phyloP scores from a whole-genome alignment of 1,140 invertebrate genomes.

The Nixonia krombeini region DNA sequence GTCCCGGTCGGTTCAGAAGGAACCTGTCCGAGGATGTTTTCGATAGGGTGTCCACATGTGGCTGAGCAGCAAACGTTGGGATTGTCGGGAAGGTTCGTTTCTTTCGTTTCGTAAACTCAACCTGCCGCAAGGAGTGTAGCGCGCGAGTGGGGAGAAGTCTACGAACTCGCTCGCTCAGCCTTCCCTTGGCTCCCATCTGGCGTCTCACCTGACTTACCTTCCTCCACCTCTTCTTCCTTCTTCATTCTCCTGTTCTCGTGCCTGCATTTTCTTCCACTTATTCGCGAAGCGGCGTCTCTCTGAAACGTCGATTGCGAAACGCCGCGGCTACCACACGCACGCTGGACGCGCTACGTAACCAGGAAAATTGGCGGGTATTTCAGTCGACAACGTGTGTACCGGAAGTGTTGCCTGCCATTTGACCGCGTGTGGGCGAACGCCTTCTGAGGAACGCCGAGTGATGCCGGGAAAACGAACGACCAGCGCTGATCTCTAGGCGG shows the following conservation, averaged over 20 bases:
- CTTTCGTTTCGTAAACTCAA: neutral
- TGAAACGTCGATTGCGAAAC: neutral
- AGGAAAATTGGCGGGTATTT: too few species aligned
- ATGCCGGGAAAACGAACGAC: conserved; percentile 12
- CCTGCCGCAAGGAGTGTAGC: neutral
- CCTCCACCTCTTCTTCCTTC: conserved; percentile 14
- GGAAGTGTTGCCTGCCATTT: neutral
- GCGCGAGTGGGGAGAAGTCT: conserved; percentile 32
- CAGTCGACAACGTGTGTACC: too few species aligned
- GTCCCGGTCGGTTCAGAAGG: too few species aligned
- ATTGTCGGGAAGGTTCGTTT: neutral
- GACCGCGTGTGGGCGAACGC: neutral
- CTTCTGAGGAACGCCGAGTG: neutral
- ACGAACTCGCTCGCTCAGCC: conserved; percentile 41
- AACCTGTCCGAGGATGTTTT: too few species aligned
- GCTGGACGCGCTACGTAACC: too few species aligned
- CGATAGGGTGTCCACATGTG: too few species aligned
- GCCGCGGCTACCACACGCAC: neutral
- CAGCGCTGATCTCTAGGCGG: neutral
- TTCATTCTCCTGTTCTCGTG: conserved; percentile 18
- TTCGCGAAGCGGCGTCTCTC: conserved; percentile 5
- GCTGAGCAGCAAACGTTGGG: neutral
- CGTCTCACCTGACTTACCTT: conserved; percentile 52
- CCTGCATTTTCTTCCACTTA: conserved; percentile 37
- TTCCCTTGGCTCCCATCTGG: conserved; percentile 61